phyloP scores from a whole-genome alignment of 2,797 vertebrate genomes.

The Oreortyx pictus region DNA sequence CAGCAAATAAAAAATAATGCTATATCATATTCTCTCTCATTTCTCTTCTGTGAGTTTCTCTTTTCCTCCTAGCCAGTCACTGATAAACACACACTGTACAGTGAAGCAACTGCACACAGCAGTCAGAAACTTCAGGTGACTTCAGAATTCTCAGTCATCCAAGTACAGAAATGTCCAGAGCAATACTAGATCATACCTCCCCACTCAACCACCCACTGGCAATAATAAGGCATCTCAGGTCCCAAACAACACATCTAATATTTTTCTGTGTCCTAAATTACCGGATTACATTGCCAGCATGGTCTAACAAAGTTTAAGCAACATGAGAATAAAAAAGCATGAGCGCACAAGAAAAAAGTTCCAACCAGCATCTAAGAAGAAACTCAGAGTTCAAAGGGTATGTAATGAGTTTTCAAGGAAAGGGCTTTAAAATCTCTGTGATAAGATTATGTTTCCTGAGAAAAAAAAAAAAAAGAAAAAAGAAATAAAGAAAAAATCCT shows the following conservation, averaged over 20 bases:
- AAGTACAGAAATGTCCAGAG: not conserved
- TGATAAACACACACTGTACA: not conserved
- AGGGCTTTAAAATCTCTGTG: slow-evolving; percentile 1
- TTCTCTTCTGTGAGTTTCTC: slow-evolving; percentile 4
- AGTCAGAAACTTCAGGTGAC: not conserved
- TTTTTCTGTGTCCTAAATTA: not conserved
- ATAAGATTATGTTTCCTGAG: slow-evolving; percentile 36
- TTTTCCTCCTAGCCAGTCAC: not conserved
- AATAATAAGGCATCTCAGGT: not conserved
- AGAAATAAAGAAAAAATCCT: slow-evolving; percentile 7
- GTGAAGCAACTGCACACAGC: not conserved
- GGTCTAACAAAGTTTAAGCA: not conserved
- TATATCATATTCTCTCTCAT: slow-evolving; percentile 57
- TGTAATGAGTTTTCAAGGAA: slow-evolving; percentile 31
- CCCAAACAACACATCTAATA: not conserved
- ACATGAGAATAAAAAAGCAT: not conserved
- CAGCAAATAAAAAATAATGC: slow-evolving; percentile 60
- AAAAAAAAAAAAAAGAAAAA: not conserved
- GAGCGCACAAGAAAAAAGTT: not conserved
- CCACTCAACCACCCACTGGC: not conserved
- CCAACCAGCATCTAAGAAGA: not conserved
- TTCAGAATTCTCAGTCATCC: not conserved
- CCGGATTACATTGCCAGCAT: not conserved
- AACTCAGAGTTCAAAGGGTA: not conserved
- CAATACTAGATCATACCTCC: not conserved